A percentile compares a stretch with the other conserved stretches of the same genome.
These are phyloP conservation scores for Seriola quinqueradiata DNA, from an alignment of 2,113 vertebrate genomes.

Conservation along the genomic window DNA sequence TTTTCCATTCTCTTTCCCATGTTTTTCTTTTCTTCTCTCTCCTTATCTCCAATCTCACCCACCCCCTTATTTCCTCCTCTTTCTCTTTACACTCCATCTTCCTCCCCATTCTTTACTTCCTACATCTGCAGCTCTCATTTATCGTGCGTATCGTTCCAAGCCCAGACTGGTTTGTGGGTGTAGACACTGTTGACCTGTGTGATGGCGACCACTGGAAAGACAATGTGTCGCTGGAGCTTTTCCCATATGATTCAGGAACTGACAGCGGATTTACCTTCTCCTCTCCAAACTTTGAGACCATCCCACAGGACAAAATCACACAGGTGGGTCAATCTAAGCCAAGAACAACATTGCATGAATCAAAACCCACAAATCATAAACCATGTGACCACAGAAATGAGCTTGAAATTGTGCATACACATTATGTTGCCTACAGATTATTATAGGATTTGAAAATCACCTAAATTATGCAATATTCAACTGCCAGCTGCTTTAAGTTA, in stretches of 20 bases:
- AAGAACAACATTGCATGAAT: background rate
- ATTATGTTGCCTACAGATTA: background rate
- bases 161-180: constrained; percentile 97
- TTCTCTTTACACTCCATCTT: background rate
- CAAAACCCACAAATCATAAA: background rate
- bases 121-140: constrained; percentile 89
- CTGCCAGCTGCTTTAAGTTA: background rate
- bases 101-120: constrained; percentile 23
- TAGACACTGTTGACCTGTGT: constrained; percentile 92
- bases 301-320: constrained; percentile 93
- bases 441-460: background rate
- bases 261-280: constrained; percentile 99
- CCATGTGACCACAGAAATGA: background rate
- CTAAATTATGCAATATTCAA: background rate
- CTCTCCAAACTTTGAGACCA: constrained; percentile 97
- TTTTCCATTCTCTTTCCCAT: background rate
- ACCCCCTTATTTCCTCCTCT: background rate
- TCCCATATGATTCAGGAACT: constrained; percentile 94
- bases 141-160: constrained; percentile 94
- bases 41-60: background rate
- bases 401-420: background rate
- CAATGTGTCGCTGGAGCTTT: constrained; percentile 87
- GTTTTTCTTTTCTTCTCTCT: background rate
- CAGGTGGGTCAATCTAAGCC: constrained; percentile 82
- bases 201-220: constrained; percentile 91